Conservation (phyloP, 2,888 invertebrate genomes). For the Choreutis nemorana region DNA sequence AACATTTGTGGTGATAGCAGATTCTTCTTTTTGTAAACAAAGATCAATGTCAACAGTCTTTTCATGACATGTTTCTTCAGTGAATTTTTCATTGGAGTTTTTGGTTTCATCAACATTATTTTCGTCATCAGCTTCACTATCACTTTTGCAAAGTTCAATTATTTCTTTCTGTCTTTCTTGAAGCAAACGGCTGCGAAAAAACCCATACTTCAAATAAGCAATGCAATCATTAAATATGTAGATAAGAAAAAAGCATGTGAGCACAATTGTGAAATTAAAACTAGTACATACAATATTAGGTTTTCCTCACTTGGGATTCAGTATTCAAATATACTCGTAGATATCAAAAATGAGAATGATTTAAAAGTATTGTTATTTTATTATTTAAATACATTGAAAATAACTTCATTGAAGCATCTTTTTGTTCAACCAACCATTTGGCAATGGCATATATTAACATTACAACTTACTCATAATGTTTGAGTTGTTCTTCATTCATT, state of each 20-base stretch:
- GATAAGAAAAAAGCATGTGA: too few species aligned
- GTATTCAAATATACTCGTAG: too few species aligned
- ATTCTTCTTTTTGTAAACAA: slow-evolving; percentile 6
- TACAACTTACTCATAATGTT: slow-evolving; percentile 70
- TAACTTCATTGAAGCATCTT: too few species aligned
- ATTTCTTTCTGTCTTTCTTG: slow-evolving; percentile 79
- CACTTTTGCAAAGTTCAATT: slow-evolving; percentile 78
- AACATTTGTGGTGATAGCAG: background rate
- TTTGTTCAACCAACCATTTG: too few species aligned
- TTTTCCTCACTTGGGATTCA: too few species aligned
- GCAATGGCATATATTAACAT: too few species aligned
- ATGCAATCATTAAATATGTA: too few species aligned
- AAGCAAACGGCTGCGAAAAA: slow-evolving; percentile 63
- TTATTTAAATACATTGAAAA: slow-evolving; percentile 8
- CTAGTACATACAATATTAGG: too few species aligned
- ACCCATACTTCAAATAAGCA: slow-evolving; percentile 1
- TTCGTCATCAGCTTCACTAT: slow-evolving; percentile 64
- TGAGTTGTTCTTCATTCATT: slow-evolving; percentile 73
- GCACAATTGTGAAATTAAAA: too few species aligned
- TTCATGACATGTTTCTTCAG: slow-evolving; percentile 2
- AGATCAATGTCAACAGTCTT: background rate
- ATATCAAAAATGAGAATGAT: too few species aligned
- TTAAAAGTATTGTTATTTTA: slow-evolving; percentile 2
- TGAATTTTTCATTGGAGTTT: slow-evolving; percentile 1
- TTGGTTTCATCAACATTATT: slow-evolving; percentile 3